Evolutionary conservation across 2,888 invertebrate genomes (phyloP).

Genomic region (Dryomyza anilis): DNA sequence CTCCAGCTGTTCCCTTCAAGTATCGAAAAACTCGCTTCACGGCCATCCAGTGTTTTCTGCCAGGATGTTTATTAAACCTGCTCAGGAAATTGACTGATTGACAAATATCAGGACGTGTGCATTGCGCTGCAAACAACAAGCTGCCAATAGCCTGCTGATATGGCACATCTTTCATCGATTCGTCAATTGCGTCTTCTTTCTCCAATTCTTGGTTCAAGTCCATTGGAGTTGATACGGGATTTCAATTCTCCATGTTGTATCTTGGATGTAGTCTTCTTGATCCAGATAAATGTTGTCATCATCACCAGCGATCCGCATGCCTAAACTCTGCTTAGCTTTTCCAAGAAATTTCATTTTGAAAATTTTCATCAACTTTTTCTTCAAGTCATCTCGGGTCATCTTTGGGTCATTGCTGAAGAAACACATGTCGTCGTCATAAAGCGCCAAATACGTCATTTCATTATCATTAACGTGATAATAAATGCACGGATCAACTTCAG

Average conservation of each 20-base stretch:
- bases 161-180: constrained; percentile 6
- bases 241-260: constrained; percentile 23
- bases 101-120: constrained; percentile 29
- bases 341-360: constrained; percentile 32
- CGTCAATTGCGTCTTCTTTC: constrained; percentile 13
- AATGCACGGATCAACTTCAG: constrained; percentile 10
- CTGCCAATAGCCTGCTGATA: constrained; percentile 31
- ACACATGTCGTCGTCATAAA: constrained; percentile 22
- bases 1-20: constrained; percentile 12
- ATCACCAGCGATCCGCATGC: constrained; percentile 24
- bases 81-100: constrained; percentile 31
- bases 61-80: constrained; percentile 27
- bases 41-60: constrained; percentile 30
- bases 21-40: constrained; percentile 30
- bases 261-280: constrained; percentile 23
- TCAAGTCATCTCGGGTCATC: neutral
- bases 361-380: constrained; percentile 1
- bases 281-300: constrained; percentile 15
- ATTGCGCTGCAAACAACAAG: constrained; percentile 31
- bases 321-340: constrained; percentile 24
- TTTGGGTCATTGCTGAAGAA: constrained; percentile 25
- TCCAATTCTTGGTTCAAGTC: constrained; percentile 27
- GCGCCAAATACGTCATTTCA: neutral
- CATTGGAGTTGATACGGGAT: constrained; percentile 29
- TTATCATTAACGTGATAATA: constrained; percentile 1